Evolutionary conservation across 2,797 vertebrate genomes (phyloP).

Genomic region (Fratercula arctica): DNA sequence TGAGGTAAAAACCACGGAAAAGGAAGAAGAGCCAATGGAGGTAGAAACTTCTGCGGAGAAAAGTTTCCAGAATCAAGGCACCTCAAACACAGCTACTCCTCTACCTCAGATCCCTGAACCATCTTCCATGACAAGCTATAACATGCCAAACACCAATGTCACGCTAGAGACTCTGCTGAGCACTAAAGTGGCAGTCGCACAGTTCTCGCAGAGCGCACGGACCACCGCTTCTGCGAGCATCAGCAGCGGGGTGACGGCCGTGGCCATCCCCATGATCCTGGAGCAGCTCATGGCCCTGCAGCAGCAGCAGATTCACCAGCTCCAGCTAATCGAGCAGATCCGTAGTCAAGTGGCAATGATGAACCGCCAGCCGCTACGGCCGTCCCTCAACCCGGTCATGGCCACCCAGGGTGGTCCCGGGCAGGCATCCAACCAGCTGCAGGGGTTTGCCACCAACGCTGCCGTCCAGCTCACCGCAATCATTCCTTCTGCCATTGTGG

Average conservation of each 20-base stretch:
- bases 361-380: conserved; percentile 87
- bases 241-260: conserved; percentile 81
- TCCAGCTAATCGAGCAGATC: conserved; percentile 99
- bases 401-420: conserved; percentile 76
- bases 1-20: conserved; percentile 78
- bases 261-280: conserved; percentile 96
- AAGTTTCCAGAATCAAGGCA: conserved; percentile 80
- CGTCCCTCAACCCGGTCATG: conserved; percentile 80
- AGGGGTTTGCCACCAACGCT: conserved; percentile 86
- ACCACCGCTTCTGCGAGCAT: conserved; percentile 61
- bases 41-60: conserved; percentile 86
- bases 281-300: conserved; percentile 98
- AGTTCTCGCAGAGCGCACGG: conserved; percentile 92
- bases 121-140: conserved; percentile 82
- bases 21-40: conserved; percentile 95
- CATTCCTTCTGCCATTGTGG: conserved; percentile 79
- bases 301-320: conserved; percentile 98
- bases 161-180: conserved; percentile 98
- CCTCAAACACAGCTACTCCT: conserved; percentile 82
- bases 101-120: conserved; percentile 88
- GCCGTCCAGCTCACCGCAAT: conserved; percentile 88
- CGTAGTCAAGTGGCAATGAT: conserved; percentile 96
- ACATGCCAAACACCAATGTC: conserved; percentile 98
- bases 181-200: conserved; percentile 96
- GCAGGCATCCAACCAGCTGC: conserved; percentile 85